These are phyloP conservation scores for Motacilla alba DNA, from an alignment of 2,113 vertebrate species.

Conservation along the genomic window DNA sequence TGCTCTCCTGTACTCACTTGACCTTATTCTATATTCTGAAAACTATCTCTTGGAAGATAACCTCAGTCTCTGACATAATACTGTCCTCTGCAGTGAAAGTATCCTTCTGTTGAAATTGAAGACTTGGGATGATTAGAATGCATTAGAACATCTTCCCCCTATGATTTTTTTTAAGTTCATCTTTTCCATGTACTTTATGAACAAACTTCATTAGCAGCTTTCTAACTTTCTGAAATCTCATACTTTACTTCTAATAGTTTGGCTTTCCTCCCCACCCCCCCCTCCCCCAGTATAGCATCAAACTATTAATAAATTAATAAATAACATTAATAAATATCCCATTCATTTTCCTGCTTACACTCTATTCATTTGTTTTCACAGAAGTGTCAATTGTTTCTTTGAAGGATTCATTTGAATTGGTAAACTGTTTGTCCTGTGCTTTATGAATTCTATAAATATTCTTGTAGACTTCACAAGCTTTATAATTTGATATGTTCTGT, in stretches of 20 bases:
- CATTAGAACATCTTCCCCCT: neutral
- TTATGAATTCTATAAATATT: neutral
- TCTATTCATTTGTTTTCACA: neutral
- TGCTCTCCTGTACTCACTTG: neutral
- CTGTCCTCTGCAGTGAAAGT: neutral
- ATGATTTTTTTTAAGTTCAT: neutral
- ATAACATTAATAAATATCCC: neutral
- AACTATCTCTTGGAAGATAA: conserved; percentile 4
- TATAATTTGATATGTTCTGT: neutral
- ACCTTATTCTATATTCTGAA: conserved; percentile 31
- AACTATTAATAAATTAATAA: neutral
- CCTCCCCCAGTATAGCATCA: neutral
- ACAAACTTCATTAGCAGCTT: neutral
- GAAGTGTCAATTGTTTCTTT: neutral
- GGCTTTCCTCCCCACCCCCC: fast-evolving
- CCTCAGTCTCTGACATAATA: neutral
- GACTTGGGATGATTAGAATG: neutral
- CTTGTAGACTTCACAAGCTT: neutral
- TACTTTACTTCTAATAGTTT: neutral
- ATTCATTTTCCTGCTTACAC: neutral
- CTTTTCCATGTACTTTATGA: neutral
- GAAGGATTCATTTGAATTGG: neutral
- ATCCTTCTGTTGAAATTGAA: neutral
- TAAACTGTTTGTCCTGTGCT: neutral
- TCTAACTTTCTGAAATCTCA: neutral